Base-by-base conservation (phyloP, 2,888 invertebrate species). In the Melieria omissa region DNA sequence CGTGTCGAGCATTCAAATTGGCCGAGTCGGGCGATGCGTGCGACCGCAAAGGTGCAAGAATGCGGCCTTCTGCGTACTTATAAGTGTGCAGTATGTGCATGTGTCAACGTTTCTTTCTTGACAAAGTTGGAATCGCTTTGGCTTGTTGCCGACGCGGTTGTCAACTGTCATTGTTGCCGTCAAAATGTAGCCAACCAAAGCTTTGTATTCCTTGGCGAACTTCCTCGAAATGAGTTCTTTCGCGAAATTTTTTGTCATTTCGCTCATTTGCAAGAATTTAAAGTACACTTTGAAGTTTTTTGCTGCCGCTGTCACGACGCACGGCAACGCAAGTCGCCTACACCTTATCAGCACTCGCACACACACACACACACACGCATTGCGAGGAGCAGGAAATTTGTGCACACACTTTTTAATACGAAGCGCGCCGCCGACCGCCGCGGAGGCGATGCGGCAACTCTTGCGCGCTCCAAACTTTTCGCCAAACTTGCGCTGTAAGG, bases 241-340 rank as follows among this genome's bases (percentile, higher is more conserved):
- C 60, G 46, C 57, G 67, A 70, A 72, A 65, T 54, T 71, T 68
- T 76, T 68, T 75, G 72, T 58, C 71, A 61, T 64, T 73, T 71
- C 75, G 78, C 78, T 81, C 82, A 84, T 83, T 84, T 84, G 83
- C 79, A 82, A 84, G 84, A 83, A 83, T 82, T 84, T 84, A 84
- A 84, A 84, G 83, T 83, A 80, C 83, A 84, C 81, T 84, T 84
- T 80, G 75, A 75, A 78, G 79, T 77, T 61, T 16, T 65, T 29
- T 3, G 29, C 29, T 29, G 29, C 29, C 29, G 29, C 29, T 29
- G 29, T 29, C 29, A 29, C 29, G 3, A 29, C 29, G 29, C 29
- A 29, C 29, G 29, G 29, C 62, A 57, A n/a, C 29, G 42, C 60
- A 42, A 29, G 42, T 60, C 7, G 29, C 29, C 10, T 60, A 29